These are phyloP conservation scores for Lingula anatina DNA, from an alignment of 2,888 invertebrate genomes.

Conservation along the genomic window DNA sequence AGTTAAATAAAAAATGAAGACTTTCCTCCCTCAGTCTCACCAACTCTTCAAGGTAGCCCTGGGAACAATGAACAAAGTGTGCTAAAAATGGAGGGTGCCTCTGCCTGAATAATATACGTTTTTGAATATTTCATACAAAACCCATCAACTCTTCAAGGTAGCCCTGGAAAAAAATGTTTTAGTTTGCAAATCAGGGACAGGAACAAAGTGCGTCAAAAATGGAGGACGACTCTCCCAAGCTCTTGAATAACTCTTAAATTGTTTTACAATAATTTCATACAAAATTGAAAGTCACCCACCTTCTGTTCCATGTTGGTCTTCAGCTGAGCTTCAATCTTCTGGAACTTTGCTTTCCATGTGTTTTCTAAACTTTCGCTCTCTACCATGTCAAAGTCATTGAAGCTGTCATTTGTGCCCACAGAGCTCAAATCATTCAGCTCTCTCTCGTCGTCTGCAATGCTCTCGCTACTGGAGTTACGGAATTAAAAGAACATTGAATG, in stretches of 20 bases:
- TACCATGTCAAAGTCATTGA: slow-evolving; percentile 5
- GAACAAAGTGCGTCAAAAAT: too few relatives aligned
- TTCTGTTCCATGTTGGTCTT: slow-evolving; percentile 30
- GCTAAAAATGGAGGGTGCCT: too few relatives aligned
- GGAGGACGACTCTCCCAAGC: too few relatives aligned
- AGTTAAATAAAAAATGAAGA: too few relatives aligned
- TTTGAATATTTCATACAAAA: too few relatives aligned
- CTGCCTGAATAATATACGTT: too few relatives aligned
- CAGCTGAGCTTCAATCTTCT: slow-evolving; percentile 22
- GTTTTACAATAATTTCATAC: too few relatives aligned
- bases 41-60: slow-evolving; percentile 35
- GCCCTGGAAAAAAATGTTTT: slow-evolving; percentile 18
- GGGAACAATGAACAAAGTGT: background rate
- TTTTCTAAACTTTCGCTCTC: slow-evolving; percentile 9
- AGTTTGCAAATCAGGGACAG: too few relatives aligned
- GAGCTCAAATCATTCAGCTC: too few relatives aligned
- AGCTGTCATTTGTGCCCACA: background rate
- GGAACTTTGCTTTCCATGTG: slow-evolving; percentile 15
- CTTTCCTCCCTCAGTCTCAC: slow-evolving; percentile 24
- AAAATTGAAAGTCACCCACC: too few relatives aligned
- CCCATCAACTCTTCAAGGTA: slow-evolving; percentile 28
- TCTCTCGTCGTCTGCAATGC: slow-evolving; percentile 5
- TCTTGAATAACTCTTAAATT: too few relatives aligned
- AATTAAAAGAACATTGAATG: too few relatives aligned
- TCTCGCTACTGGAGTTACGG: slow-evolving; percentile 8